phyloP scores from a whole-genome alignment of 2,888 invertebrate genomes.

The Criorhina ranunculi region DNA sequence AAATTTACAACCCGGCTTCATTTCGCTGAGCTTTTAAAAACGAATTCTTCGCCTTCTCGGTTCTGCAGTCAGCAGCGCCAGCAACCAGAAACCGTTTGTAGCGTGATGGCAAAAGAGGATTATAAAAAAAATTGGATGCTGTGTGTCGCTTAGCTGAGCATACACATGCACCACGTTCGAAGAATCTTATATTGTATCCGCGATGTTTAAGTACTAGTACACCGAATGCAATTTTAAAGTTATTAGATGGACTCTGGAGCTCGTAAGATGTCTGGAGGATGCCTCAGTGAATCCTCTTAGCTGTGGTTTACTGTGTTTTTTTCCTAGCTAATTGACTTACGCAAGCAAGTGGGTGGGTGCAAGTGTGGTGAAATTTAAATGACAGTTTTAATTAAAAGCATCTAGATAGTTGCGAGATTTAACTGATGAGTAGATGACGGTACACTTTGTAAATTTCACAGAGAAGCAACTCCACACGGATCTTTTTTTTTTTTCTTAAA shows the following conservation, averaged over 20 bases:
- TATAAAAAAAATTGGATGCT: conserved; percentile 41
- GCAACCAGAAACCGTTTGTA: neutral
- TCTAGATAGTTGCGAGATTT: neutral
- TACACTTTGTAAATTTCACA: neutral
- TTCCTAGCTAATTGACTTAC: conserved; percentile 7
- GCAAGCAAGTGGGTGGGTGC: neutral
- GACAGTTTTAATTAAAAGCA: conserved; percentile 19
- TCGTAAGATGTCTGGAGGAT: neutral
- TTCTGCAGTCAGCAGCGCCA: conserved; percentile 17
- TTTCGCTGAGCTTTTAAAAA: conserved; percentile 60
- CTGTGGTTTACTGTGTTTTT: neutral
- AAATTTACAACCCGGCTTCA: conserved; percentile 56
- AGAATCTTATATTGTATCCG: conserved; percentile 1
- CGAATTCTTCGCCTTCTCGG: conserved; percentile 15
- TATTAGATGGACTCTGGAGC: conserved; percentile 30
- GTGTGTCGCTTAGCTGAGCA: neutral
- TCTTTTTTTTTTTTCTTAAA: too few species aligned
- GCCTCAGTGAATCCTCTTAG: conserved; percentile 7
- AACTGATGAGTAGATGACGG: neutral
- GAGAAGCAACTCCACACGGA: too few species aligned
- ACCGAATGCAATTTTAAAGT: conserved; percentile 41
- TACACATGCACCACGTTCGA: neutral
- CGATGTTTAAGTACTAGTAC: conserved; percentile 11
- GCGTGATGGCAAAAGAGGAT: conserved; percentile 24
- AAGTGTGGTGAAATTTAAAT: conserved; percentile 1